Conservation (phyloP, 2,797 vertebrate species). For the Jordanella pulchra region DNA sequence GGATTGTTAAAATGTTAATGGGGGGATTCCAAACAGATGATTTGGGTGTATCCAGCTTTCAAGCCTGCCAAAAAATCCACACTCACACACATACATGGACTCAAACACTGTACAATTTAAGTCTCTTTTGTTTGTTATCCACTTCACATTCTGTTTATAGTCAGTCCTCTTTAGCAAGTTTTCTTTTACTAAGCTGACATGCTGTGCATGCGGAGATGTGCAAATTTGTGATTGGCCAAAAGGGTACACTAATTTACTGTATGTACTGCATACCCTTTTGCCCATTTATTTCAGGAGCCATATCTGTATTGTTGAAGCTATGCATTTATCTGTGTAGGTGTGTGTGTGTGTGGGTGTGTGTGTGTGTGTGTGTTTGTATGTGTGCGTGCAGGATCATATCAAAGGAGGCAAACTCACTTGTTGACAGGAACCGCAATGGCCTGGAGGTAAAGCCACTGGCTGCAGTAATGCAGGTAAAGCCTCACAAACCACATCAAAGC, state of each 20-base stretch:
- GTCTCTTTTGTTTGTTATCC: constrained; percentile 31
- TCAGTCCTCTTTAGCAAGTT: constrained; percentile 23
- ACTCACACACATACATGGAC: constrained; percentile 21
- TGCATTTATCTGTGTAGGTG: constrained; percentile 21
- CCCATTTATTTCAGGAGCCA: constrained; percentile 46
- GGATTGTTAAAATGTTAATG: constrained; percentile 75
- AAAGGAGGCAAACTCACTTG: constrained; percentile 88
- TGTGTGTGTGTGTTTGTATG: constrained; percentile 8
- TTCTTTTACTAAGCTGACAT: constrained; percentile 14
- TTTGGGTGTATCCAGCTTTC: constrained; percentile 53
- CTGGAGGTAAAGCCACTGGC: constrained; percentile 93
- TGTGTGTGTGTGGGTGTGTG: constrained; percentile 11
- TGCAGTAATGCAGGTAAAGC: constrained; percentile 93
- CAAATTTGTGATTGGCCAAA: constrained; percentile 25
- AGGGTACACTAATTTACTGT: constrained; percentile 17
- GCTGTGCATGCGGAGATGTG: constrained; percentile 8
- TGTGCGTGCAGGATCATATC: constrained; percentile 64
- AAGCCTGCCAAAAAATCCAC: constrained; percentile 25
- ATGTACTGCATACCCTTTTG: constrained; percentile 34
- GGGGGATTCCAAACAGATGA: constrained; percentile 74
- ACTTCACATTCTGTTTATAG: constrained; percentile 30
- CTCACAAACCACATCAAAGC: constrained; percentile 90
- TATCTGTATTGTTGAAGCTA: constrained; percentile 19
- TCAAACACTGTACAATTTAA: constrained; percentile 24
- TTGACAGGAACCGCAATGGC: constrained; percentile 87